A percentile compares a stretch with the other conserved stretches of the same genome.
These are phyloP conservation scores for Ophiodon elongatus DNA, from an alignment of 2,113 vertebrate genomes.

Conservation along the genomic window DNA sequence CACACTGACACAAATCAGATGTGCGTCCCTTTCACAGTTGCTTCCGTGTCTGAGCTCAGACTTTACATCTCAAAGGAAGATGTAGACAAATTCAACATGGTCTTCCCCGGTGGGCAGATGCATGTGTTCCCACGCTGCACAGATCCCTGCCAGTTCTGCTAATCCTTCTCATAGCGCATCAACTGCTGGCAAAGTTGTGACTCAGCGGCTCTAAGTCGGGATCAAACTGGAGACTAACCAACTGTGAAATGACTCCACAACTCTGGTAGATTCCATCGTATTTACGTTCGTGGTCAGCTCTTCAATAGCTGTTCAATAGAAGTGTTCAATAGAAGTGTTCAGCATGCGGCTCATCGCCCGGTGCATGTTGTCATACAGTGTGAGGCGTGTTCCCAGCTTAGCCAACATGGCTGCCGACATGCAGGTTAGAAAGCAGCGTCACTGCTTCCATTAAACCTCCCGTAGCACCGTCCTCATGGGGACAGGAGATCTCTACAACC, in stretches of 20 bases:
- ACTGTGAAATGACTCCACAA: constrained; percentile 44
- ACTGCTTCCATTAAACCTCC: neutral
- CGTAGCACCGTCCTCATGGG: neutral
- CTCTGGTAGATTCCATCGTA: neutral
- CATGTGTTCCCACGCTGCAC: constrained; percentile 44
- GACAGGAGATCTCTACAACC: neutral
- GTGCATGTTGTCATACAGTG: neutral
- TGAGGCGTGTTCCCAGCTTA: neutral
- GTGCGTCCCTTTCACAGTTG: neutral
- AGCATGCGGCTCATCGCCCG: neutral
- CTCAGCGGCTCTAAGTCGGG: constrained; percentile 41
- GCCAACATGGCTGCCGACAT: neutral
- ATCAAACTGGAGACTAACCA: constrained; percentile 39
- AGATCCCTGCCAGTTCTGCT: constrained; percentile 13
- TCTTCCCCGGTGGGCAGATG: neutral
- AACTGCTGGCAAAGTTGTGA: constrained; percentile 39
- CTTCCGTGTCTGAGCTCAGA: constrained; percentile 3
- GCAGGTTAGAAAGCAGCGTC: neutral
- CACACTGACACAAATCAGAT: neutral
- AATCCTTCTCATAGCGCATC: constrained; percentile 25
- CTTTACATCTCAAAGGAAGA: neutral
- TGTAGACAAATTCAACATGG: neutral
- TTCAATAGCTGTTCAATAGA: too few species aligned
- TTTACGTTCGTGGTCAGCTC: constrained; percentile 5
- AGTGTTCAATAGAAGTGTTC: neutral